Conservation (phyloP, 2,888 invertebrate species). For the Pogonocherus hispidulus region DNA sequence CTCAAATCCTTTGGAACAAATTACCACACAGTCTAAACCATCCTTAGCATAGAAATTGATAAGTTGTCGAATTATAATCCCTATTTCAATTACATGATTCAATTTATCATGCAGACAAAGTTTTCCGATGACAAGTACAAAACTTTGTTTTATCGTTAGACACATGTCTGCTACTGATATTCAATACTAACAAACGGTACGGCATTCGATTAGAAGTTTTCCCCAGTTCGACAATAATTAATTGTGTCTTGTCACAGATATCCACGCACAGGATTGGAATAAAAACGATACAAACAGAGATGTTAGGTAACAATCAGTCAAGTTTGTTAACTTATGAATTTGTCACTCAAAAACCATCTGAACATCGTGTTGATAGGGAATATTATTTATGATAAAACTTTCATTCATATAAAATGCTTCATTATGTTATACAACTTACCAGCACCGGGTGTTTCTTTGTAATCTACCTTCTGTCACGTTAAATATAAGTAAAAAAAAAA, state of each 20-base stretch:
- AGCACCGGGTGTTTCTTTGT: too few species aligned
- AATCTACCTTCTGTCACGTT: too few species aligned
- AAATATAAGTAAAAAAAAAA: too few species aligned
- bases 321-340: conserved; percentile 26
- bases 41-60: conserved; percentile 29
- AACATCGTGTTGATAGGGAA: too few species aligned
- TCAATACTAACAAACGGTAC: conserved; percentile 47
- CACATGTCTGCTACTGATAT: conserved; percentile 45
- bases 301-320: conserved; percentile 32
- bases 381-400: too few species aligned
- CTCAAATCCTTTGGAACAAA: conserved; percentile 11
- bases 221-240: conserved; percentile 47
- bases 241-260: conserved; percentile 45
- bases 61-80: conserved; percentile 52
- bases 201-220: conserved; percentile 48
- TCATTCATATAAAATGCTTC: too few species aligned
- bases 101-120: conserved; percentile 55
- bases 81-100: conserved; percentile 53
- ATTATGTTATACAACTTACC: too few species aligned
- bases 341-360: too few species aligned
- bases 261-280: conserved; percentile 18
- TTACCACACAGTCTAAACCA: not conserved
- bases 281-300: conserved; percentile 27
- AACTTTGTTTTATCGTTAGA: conserved; percentile 50
- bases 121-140: conserved; percentile 52